Evolutionary conservation across 2,888 invertebrate genomes (phyloP), one percentile per base, ranked within the genome.

Genomic region (Sminthurinus aureus): DNA sequence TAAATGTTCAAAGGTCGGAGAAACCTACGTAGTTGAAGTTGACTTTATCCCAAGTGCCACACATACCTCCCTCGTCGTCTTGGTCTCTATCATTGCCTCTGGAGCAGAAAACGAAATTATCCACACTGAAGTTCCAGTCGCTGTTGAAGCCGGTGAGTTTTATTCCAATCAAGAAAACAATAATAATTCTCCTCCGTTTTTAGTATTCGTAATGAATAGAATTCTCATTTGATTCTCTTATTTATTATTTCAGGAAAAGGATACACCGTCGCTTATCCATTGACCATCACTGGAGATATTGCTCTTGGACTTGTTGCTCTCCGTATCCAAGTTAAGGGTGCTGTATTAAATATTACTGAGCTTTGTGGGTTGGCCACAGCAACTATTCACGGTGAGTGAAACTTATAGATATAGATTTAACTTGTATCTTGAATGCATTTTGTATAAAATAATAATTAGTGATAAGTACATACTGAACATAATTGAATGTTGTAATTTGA

Each of bases 241-340:
- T n/a, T n/a, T n/a, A n/a, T n/a, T n/a, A n/a, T n/a, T n/a, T n/a
- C n/a, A n/a, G n/a, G 82, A 50, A 4, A 24, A 1, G 76, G 64
- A 12, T 82, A 82, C 82, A 82, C 82, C 12, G 66, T 82, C n/a
- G 50, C 66, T 38, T 82, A 82, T 76, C 82, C 82, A 58, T 66
- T 75, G 66, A 73, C 82, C 66, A 75, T 82, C 20, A 66, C 50
- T 64, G 69, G 26, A n/a, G 13, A 24, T 15, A 6, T 76, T 50
- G 79, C 67, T 15, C 18, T 20, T 15, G 82, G 82, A 18, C 9
- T 58, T 3, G 24, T 81, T 26, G 81, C 51, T 24, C 51, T 81
- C 64, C 20, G 74, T 6, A 64, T 81, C 26, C 73, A 81, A 81
- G 22, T 81, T 18, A 74, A 64, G 58, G n/a, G 24, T 38, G 74